These are phyloP conservation scores for Pseudomyrmex cubaensis DNA, from an alignment of 1,140 invertebrate genomes.

Conservation along the genomic window DNA sequence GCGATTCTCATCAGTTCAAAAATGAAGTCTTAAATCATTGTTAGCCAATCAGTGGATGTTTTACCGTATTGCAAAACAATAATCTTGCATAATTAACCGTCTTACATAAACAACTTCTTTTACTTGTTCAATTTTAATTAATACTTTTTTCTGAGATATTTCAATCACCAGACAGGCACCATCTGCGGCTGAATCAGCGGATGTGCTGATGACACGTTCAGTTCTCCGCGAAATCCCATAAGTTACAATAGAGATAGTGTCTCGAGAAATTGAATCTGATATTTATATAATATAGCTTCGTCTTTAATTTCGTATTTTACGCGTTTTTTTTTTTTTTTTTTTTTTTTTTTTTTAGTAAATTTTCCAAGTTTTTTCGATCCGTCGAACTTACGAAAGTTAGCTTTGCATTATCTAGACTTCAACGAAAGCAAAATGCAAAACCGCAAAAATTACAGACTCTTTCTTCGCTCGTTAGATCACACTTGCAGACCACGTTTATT, in stretches of 20 bases:
- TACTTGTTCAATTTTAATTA: too few species aligned
- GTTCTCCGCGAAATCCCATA: conserved; percentile 26
- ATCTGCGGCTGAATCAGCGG: not conserved
- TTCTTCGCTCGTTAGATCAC: conserved; percentile 8
- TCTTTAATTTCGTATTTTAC: conserved; percentile 46
- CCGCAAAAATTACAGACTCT: not conserved
- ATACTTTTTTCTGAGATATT: conserved; percentile 10
- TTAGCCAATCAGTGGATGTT: too few species aligned
- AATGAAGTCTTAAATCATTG: too few species aligned
- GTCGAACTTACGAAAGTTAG: too few species aligned
- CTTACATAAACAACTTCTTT: too few species aligned
- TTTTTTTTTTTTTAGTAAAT: too few species aligned
- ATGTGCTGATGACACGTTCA: conserved; percentile 8
- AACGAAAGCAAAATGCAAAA: not conserved
- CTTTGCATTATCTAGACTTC: too few species aligned
- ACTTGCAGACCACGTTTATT: not conserved
- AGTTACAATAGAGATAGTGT: conserved; percentile 1
- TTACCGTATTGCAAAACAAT: too few species aligned
- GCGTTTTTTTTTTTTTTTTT: too few species aligned
- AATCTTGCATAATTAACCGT: too few species aligned
- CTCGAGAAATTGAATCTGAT: conserved; percentile 15
- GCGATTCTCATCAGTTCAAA: too few species aligned
- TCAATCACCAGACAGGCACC: not conserved
- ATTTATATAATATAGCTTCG: conserved; percentile 3
- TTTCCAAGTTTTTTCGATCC: too few species aligned